Evolutionary conservation across 2,797 vertebrate species (phyloP).

Genomic region (Fundulus diaphanus): DNA sequence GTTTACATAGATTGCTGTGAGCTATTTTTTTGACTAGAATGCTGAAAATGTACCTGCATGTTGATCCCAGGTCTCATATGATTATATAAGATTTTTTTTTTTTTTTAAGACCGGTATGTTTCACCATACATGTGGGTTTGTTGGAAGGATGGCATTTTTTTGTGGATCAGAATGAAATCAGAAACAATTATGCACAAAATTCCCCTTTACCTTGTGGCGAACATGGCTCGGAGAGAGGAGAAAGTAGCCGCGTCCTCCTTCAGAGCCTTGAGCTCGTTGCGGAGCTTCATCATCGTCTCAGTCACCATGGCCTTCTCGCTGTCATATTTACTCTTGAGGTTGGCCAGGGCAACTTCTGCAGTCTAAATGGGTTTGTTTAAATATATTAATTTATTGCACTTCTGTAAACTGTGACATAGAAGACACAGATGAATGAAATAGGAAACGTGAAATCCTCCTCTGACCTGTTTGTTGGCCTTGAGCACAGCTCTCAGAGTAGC

Average conservation of each 20-base stretch:
- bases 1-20: neutral
- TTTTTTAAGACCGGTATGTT: neutral
- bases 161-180: neutral
- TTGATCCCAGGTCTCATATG: neutral
- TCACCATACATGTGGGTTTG: neutral
- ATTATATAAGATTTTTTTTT: neutral
- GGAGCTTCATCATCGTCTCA: slow-evolving; percentile 95
- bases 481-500: slow-evolving; percentile 96
- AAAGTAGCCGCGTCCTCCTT: slow-evolving; percentile 98
- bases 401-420: slow-evolving; percentile 7
- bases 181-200: neutral
- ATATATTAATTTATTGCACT: slow-evolving; percentile 11
- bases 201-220: slow-evolving; percentile 90
- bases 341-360: slow-evolving; percentile 94
- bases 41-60: neutral
- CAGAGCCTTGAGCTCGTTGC: slow-evolving; percentile 95
- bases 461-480: slow-evolving; percentile 98
- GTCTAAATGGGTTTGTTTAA: slow-evolving; percentile 79
- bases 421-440: neutral
- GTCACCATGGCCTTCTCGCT: slow-evolving; percentile 96
- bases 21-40: neutral
- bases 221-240: slow-evolving; percentile 97
- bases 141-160: neutral
- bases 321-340: slow-evolving; percentile 97
- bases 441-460: slow-evolving; percentile 8